These are phyloP conservation scores for Stegophylla sp. DNA, from an alignment of 2,888 invertebrate species.

Conservation along the genomic window DNA sequence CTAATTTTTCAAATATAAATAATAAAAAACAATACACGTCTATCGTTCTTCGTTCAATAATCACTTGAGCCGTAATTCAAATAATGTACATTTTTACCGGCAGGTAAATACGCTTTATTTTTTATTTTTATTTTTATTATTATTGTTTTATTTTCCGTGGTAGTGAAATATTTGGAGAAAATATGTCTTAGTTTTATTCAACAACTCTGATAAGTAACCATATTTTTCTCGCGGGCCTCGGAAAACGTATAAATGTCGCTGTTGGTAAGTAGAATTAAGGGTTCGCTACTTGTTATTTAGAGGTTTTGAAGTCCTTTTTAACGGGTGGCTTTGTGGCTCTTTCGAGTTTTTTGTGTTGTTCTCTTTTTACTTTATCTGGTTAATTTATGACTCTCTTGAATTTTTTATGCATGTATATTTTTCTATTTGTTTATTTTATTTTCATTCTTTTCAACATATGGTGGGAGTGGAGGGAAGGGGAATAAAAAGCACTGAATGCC, in stretches of 20 bases:
- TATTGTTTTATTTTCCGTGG: too few species aligned
- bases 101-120: background rate
- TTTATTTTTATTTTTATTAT: background rate
- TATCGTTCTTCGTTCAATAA: too few species aligned
- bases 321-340: constrained; percentile 58
- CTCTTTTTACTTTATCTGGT: constrained; percentile 58
- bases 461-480: too few species aligned
- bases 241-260: constrained; percentile 50
- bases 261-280: constrained; percentile 58
- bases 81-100: too few species aligned
- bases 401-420: constrained; percentile 55
- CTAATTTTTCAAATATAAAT: too few species aligned
- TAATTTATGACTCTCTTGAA: constrained; percentile 57
- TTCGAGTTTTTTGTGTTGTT: constrained; percentile 41
- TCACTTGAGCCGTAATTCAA: too few species aligned
- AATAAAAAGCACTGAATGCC: constrained; percentile 27
- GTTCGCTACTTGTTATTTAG: constrained; percentile 56
- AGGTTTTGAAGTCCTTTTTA: constrained; percentile 58
- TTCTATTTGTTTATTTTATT: constrained; percentile 59
- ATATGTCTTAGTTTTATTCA: constrained; percentile 34
- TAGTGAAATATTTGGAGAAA: constrained; percentile 4
- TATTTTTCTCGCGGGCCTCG: constrained; percentile 47
- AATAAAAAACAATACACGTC: too few species aligned
- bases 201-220: constrained; percentile 48
- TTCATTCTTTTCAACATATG: constrained; percentile 12